Evolutionary conservation across 2,888 invertebrate genomes (phyloP), one percentile per base, ranked within the genome.

Genomic region (Fragum fragum): DNA sequence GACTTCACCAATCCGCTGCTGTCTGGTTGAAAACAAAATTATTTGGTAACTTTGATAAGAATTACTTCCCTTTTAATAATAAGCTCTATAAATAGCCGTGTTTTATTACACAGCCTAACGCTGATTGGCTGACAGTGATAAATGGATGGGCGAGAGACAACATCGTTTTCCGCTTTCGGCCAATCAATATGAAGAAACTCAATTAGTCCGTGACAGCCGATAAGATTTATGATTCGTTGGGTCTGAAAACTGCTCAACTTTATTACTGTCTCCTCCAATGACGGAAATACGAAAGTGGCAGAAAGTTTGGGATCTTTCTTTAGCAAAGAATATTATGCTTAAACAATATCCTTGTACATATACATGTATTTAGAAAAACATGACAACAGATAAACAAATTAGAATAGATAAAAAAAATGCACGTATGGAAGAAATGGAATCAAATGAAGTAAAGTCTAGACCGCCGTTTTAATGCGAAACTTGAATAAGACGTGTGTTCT

Each of bases 171-270:
- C 69, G 80, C 42, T 80, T 79, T 78, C 66, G 79, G 61, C 85
- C 85, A 85, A 85, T 85, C 85, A 80, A 85, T 85, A 83, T 29
- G 61, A 52, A 73, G 79, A 74, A 85, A 85, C 76, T 73, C 76
- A 85, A 80, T 82, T 81, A 78, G 73, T 73, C 42, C 69, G 32
- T 78, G 78, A 80, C 78, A 82, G 70, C 47, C 39, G 63, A 28
- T 55, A 69, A 75, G 80, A 84, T 84, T 84, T 76, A 84, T 63
- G 80, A 78, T 76, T 78, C 80, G 80, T 47, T 52, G 29, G 57
- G 29, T n/a, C 71, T 11, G 21, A 42, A 66, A 39, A 23, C 66
- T 36, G 11, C 42, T 42, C 39, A 42, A 66, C 42, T 66, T 66
- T 66, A 66, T 66, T 66, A 66, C 42, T 21, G 11, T 2, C 36